phyloP scores from a whole-genome alignment of 2,113 vertebrate species.

The Forbesichthys papilliferus region DNA sequence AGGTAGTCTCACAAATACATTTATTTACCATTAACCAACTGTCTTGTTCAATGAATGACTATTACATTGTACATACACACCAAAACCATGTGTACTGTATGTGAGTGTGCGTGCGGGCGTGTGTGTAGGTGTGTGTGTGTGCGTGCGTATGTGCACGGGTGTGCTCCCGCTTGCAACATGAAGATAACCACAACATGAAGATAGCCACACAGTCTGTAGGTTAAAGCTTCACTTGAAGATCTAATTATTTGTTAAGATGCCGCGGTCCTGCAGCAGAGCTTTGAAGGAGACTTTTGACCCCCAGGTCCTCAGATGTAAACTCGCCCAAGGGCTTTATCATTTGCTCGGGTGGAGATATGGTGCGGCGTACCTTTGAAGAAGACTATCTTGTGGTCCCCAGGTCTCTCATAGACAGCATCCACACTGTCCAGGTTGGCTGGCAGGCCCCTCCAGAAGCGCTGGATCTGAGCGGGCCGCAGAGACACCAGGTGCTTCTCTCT shows the following conservation, averaged over 20 bases:
- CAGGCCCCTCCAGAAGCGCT: constrained; percentile 95
- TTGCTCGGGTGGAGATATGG: background rate
- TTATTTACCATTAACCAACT: no score
- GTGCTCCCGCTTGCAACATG: no score
- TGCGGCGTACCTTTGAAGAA: constrained; percentile 92
- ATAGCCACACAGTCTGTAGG: no score
- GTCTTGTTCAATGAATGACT: no score
- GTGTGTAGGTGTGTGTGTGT: no score
- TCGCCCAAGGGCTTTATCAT: background rate
- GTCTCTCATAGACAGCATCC: constrained; percentile 91
- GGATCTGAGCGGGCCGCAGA: constrained; percentile 89
- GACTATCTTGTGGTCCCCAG: constrained; percentile 91
- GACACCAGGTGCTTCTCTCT: constrained; percentile 94
- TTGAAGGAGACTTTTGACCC: background rate
- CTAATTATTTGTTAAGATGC: background rate
- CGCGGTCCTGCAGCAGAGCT: background rate
- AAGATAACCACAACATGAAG: no score
- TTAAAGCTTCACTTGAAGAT: no score
- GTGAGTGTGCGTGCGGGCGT: no score
- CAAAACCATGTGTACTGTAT: no score
- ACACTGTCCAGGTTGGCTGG: constrained; percentile 88
- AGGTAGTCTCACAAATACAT: no score
- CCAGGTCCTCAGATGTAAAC: background rate
- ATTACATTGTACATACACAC: no score
- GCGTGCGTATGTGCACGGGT: no score